A percentile compares a stretch with the other conserved stretches of the same genome.
Evolutionary conservation across 2,113 vertebrate genomes (phyloP).

Genomic region (Alaudala cheleensis): DNA sequence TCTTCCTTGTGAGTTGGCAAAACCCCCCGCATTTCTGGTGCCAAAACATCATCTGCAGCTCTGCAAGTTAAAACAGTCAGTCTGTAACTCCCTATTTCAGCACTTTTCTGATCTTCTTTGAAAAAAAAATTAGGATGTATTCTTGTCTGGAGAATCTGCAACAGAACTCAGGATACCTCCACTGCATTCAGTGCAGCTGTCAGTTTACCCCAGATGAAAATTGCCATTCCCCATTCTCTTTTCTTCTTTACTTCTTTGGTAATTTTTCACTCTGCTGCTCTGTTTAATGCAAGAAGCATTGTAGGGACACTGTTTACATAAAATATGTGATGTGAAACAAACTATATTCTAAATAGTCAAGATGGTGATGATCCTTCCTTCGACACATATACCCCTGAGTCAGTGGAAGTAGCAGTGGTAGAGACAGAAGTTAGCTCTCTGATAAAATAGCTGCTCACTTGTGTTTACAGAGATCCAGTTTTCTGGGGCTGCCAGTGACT

Average conservation of each 20-base stretch:
- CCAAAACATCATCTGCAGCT: slow-evolving; percentile 27
- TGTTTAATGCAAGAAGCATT: neutral
- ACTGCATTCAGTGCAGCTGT: neutral
- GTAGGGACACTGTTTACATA: neutral
- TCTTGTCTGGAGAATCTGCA: neutral
- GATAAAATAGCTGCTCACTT: neutral
- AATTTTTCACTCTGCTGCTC: neutral
- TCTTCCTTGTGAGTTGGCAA: neutral
- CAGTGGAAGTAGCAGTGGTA: neutral
- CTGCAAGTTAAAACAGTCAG: neutral
- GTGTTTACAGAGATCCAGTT: neutral
- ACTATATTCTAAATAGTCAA: neutral
- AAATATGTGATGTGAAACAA: neutral
- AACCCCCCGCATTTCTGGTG: neutral
- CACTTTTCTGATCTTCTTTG: neutral
- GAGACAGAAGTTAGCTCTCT: neutral
- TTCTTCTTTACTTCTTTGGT: neutral
- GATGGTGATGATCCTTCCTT: neutral
- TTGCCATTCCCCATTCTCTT: neutral
- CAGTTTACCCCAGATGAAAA: neutral
- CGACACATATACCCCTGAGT: neutral
- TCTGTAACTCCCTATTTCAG: neutral
- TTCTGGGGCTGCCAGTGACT: neutral
- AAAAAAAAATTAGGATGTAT: neutral
- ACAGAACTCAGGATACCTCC: neutral